phyloP scores from a whole-genome alignment of 2,888 invertebrate genomes.

The Clistopyga incitator region DNA sequence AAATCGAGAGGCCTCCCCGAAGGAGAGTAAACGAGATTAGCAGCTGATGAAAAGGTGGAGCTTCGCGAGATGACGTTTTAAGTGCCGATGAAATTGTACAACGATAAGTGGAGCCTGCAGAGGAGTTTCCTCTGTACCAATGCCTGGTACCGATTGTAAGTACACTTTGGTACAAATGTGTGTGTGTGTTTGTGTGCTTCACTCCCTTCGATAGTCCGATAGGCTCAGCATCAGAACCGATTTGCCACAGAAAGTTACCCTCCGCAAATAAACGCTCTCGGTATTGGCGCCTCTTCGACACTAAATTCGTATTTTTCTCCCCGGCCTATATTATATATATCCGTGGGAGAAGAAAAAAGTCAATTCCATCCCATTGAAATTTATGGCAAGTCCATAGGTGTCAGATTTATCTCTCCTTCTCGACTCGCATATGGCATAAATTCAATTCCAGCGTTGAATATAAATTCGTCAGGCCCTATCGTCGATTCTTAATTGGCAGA shows the following conservation, averaged over 20 bases:
- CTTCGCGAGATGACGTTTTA: conserved; percentile 79
- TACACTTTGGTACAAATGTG: conserved; percentile 36
- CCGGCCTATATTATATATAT: conserved; percentile 46
- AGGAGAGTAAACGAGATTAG: conserved; percentile 74
- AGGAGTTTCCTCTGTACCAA: conserved; percentile 10
- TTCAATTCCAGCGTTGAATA: conserved; percentile 55
- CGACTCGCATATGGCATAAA: conserved; percentile 53
- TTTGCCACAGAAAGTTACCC: conserved; percentile 74
- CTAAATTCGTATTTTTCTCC: background rate
- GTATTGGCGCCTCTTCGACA: conserved; percentile 63
- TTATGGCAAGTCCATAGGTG: conserved; percentile 56
- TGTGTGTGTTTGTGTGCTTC: conserved; percentile 20
- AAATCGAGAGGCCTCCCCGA: conserved; percentile 56
- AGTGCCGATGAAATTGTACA: conserved; percentile 80
- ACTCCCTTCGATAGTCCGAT: conserved; percentile 60
- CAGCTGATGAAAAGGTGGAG: conserved; percentile 81
- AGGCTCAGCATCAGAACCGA: conserved; percentile 72
- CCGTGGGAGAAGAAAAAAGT: conserved; percentile 35
- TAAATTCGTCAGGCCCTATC: conserved; percentile 62
- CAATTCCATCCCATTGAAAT: conserved; percentile 48
- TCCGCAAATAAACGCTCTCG: conserved; percentile 71
- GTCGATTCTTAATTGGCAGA: conserved; percentile 57
- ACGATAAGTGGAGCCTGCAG: conserved; percentile 73
- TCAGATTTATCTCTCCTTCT: conserved; percentile 58
- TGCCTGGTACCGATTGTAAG: conserved; percentile 11